phyloP scores from a whole-genome alignment of 35 echinoderm and acorn worm genomes.

The Holothuria glaberrima region DNA sequence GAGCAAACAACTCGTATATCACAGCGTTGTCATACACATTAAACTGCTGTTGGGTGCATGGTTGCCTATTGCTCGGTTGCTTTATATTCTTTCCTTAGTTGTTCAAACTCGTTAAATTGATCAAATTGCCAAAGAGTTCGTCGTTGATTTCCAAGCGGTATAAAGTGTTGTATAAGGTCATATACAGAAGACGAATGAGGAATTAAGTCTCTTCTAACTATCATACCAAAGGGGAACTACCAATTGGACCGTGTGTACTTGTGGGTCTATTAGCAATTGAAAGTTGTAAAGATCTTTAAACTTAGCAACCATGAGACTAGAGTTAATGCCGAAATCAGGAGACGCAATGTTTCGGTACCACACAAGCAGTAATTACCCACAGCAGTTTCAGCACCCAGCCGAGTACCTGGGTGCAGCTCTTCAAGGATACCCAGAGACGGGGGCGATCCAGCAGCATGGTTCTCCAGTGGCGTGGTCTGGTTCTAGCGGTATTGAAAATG shows the following conservation, averaged over 20 bases:
- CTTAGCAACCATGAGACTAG: conserved; percentile 42
- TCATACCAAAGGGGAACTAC: neutral
- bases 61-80: neutral
- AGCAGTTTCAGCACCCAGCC: conserved; percentile 14
- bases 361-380: conserved; percentile 9
- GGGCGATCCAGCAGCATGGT: conserved; percentile 22
- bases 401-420: conserved; percentile 33
- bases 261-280: neutral
- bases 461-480: conserved; percentile 33
- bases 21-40: conserved; percentile 21
- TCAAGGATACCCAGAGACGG: conserved; percentile 16
- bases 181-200: conserved; percentile 7
- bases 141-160: neutral
- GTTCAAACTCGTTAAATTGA: conserved; percentile 32
- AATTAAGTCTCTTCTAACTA: neutral
- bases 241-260: neutral
- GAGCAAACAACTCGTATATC: conserved; percentile 18
- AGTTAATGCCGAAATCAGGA: conserved; percentile 27
- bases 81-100: neutral
- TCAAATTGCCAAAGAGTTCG: conserved; percentile 7
- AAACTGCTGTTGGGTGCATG: neutral
- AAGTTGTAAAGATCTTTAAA: conserved; percentile 1
- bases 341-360: conserved; percentile 39
- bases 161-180: conserved; percentile 11
- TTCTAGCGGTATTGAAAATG: neutral